Base-by-base conservation (phyloP, 92 coral and sea anemone species). In the Hydrozoanthus gracilis region DNA sequence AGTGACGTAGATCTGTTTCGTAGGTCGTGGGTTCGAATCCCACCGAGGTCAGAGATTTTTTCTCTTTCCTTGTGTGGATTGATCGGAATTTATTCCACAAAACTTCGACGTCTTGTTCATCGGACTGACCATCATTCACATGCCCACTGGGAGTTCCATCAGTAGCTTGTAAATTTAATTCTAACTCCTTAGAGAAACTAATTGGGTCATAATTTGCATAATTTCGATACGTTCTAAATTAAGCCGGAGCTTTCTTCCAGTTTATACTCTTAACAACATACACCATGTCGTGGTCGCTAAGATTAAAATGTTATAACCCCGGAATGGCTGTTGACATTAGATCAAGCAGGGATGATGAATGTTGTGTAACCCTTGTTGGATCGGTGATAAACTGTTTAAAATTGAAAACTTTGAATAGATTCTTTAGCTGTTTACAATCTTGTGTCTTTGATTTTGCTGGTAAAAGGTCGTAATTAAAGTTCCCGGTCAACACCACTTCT, bases 141-240 rank as follows among this genome's bases (percentile, higher is more conserved):
- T 79, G 20, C 12, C 27, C 45, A 18, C 58, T 68, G 47, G 46
- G 9, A 16, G 84, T 12, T 79, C 84, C 84, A 56, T 54, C 84
- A 71, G 84, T 68, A 79, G 13, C 47, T 76, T 16, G 18, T 8
- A 49, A 35, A 60, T 68, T 51, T 62, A 69, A 87, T 35, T 87
- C 61, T 44, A 54, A 18, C 46, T 78, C 73, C 68, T 87, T 87
- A 60, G 78, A 61, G 51, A 64, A 87, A 3, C 50, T 66, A 78
- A 27, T 51, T 11, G 87, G 77, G 61, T 87, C 87, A 66, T 78
- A 87, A 78, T 87, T 87, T 77, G 90, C 87, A 79, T 87, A 77
- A 47, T 87, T 78, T 66, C 76, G 49, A 44, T 78, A 73, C 6
- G 15, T 51, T 87, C 78, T 86, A n/a, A 77, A 10, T 69, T 87